phyloP scores from a whole-genome alignment of 2,888 invertebrate genomes.

The Scaptomyza tumidula region DNA sequence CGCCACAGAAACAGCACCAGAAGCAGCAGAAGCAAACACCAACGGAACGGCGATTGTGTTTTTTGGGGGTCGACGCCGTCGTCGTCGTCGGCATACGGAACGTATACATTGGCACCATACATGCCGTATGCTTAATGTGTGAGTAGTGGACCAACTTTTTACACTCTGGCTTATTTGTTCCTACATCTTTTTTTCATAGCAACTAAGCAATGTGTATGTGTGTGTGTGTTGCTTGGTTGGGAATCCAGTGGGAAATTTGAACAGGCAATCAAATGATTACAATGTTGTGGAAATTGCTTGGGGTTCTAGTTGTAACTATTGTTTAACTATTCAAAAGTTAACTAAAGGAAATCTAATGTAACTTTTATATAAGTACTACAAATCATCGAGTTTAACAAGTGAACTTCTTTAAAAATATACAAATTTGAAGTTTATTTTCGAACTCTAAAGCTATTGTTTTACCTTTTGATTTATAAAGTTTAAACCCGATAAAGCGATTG shows the following conservation, averaged over 20 bases:
- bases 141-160: constrained; percentile 53
- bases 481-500: too few relatives aligned
- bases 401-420: too few relatives aligned
- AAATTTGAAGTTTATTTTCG: too few relatives aligned
- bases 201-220: constrained; percentile 11
- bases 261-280: constrained; percentile 38
- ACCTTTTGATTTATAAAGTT: too few relatives aligned
- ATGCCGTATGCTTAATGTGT: constrained; percentile 65
- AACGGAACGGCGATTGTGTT: constrained; percentile 43
- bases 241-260: constrained; percentile 40
- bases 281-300: constrained; percentile 34
- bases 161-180: constrained; percentile 19
- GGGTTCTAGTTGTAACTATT: constrained; percentile 2
- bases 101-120: constrained; percentile 45
- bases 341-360: not conserved
- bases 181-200: constrained; percentile 7
- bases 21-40: not conserved
- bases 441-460: too few relatives aligned
- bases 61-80: constrained; percentile 7
- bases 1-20: constrained; percentile 16
- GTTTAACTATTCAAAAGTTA: not conserved
- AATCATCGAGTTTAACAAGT: not conserved
- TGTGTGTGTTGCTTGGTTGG: constrained; percentile 3
- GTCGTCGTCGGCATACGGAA: constrained; percentile 26
- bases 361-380: not conserved